Percentiles rank a stretch among this genome's conserved stretches.
Conservation (phyloP, 1,140 invertebrate species). For the Drosophila oshimai region DNA sequence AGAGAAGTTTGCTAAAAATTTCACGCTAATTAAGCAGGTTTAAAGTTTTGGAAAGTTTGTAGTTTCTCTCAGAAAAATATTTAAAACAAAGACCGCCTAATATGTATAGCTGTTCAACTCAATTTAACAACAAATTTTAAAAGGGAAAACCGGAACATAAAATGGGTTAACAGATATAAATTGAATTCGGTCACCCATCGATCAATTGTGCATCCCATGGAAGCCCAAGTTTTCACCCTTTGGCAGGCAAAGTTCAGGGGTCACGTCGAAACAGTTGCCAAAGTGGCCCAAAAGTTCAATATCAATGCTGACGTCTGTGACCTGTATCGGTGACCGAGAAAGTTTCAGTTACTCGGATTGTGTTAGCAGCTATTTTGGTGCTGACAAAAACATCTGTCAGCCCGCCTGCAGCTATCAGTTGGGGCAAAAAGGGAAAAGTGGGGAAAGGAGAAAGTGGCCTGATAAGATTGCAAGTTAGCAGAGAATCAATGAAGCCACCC, state of each 20-base stretch:
- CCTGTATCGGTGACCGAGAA: constrained; percentile 21
- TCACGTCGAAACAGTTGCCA: constrained; percentile 19
- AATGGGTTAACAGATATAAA: not conserved
- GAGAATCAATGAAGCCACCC: not conserved
- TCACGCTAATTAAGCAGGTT: too few species aligned
- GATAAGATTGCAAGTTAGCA: constrained; percentile 26
- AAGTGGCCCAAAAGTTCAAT: constrained; percentile 27
- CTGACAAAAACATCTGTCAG: constrained; percentile 16
- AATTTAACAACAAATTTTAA: too few species aligned
- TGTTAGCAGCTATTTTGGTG: constrained; percentile 7
- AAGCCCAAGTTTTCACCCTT: not conserved
- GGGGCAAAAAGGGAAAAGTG: not conserved
- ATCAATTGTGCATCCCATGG: constrained; percentile 10
- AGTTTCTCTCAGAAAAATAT: too few species aligned
- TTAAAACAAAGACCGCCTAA: too few species aligned
- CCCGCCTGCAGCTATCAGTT: constrained; percentile 28
- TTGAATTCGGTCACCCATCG: not conserved
- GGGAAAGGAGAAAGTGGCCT: not conserved
- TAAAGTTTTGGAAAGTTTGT: too few species aligned
- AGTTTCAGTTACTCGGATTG: constrained; percentile 16
- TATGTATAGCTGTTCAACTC: too few species aligned
- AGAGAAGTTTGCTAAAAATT: too few species aligned
- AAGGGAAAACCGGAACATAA: too few species aligned
- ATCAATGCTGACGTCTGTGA: constrained; percentile 13
- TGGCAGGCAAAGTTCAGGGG: constrained; percentile 25